Evolutionary conservation across 2,888 invertebrate species (phyloP).

Genomic region (Pyrochroa serraticornis): DNA sequence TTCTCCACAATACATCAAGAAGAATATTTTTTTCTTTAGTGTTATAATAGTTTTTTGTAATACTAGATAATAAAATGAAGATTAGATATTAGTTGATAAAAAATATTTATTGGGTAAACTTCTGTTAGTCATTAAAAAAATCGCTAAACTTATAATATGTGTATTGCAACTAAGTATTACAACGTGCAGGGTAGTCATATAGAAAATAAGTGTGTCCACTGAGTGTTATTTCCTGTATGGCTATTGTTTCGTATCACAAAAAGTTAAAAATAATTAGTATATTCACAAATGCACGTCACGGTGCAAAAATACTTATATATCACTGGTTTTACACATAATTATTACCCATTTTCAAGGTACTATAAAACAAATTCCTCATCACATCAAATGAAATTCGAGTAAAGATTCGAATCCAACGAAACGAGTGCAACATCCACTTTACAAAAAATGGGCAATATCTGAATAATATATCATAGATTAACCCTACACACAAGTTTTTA

Average conservation of each 20-base stretch:
- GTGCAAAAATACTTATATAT: constrained; percentile 58
- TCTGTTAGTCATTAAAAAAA: constrained; percentile 54
- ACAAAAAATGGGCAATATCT: constrained; percentile 27
- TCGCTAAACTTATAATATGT: constrained; percentile 50
- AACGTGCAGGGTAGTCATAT: constrained; percentile 55
- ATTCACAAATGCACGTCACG: constrained; percentile 49
- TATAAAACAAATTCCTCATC: constrained; percentile 26
- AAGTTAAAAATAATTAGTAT: constrained; percentile 47
- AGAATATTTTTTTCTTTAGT: too few relatives aligned
- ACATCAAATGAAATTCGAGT: constrained; percentile 24
- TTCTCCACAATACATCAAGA: too few relatives aligned
- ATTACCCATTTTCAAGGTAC: constrained; percentile 31
- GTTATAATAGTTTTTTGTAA: too few relatives aligned
- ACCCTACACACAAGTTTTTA: constrained; percentile 30
- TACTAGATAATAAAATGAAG: too few relatives aligned
- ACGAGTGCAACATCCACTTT: constrained; percentile 25
- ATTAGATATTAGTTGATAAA: constrained; percentile 44
- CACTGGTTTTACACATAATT: constrained; percentile 49
- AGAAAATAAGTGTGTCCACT: constrained; percentile 42
- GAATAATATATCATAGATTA: constrained; percentile 25
- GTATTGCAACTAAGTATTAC: constrained; percentile 53
- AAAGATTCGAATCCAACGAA: constrained; percentile 2
- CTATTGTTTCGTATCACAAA: constrained; percentile 55
- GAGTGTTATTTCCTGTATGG: constrained; percentile 47
- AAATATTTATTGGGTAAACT: constrained; percentile 57